Percentiles rank a stretch among this genome's conserved stretches.
Evolutionary conservation across 2,113 vertebrate species (phyloP).

Genomic region (Pandion haliaetus): DNA sequence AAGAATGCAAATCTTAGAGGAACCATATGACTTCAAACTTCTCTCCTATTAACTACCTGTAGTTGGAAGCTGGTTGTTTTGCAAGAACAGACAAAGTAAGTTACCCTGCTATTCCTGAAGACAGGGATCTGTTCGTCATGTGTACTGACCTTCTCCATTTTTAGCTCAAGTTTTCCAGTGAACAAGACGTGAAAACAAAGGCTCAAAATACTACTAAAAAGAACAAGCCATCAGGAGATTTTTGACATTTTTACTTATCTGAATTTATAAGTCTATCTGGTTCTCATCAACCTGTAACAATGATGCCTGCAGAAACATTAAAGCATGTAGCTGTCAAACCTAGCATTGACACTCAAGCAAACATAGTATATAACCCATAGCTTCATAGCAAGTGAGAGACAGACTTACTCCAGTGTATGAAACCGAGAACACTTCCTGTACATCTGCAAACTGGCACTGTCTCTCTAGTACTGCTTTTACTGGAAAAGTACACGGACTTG

Average conservation of each 20-base stretch:
- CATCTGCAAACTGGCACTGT: neutral
- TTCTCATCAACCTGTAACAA: neutral
- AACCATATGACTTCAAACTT: neutral
- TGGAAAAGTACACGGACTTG: neutral
- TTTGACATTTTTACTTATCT: neutral
- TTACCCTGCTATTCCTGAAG: neutral
- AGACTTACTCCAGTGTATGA: neutral
- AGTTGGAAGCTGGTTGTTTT: neutral
- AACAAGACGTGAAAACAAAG: neutral
- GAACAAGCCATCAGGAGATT: neutral
- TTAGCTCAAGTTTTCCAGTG: neutral
- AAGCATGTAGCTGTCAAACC: neutral
- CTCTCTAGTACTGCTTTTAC: neutral
- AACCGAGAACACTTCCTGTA: neutral
- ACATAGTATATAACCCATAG: neutral
- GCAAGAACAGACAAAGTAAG: neutral
- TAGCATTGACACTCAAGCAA: neutral
- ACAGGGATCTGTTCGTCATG: neutral
- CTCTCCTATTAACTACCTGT: neutral
- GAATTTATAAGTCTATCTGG: neutral
- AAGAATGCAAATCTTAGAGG: neutral
- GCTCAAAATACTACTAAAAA: neutral
- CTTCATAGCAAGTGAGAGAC: neutral
- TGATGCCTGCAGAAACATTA: neutral
- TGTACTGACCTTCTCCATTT: neutral